Evolutionary conservation across 2,113 vertebrate species (phyloP), one percentile per base, ranked within the genome.

Genomic region (Pseudopodoces humilis): DNA sequence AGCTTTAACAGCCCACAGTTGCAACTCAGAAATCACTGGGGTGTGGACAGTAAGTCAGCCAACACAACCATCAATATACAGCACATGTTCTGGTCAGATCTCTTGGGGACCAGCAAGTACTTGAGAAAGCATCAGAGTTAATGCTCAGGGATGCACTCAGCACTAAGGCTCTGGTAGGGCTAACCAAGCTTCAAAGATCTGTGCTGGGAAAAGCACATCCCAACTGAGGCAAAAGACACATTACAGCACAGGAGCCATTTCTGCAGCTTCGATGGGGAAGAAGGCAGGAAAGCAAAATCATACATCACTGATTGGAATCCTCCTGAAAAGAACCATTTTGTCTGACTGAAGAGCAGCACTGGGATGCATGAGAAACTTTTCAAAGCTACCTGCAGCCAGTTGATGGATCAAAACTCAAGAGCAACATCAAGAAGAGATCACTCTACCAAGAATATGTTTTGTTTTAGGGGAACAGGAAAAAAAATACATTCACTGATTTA

Each of bases 291-390:
- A 88, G 28, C 41, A 88, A 86, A 62, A 64, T 17, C 24, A 58
- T 1, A 10, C 21, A 49, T 44, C 63, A 47, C 35, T 47, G 79
- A 81, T 6, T 60, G 71, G 41, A 86, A 59, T 77, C 15, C 25
- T 84, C 46, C 63, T 28, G 37, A 89, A 94, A 70, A 24, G 35
- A 76, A 53, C 33, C 56, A 31, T 44, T 58, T 78, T 67, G 19
- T 65, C 44, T 50, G 13, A 30, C 41, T 41, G 53, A 14, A 31
- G 17, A 76, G 23, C 0, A 0, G 28, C 35, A 55, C 14, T 17
- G 41, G 44, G 31, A 53, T 1, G 0, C 33, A 7, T 23, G 10
- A 83, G 47, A 86, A 93, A 65, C 25, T 71, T 43, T 21, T 41
- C 37, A 68, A 78, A 87, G 24, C 35, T 60, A 35, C 16, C 33